Conservation (phyloP, 2,888 invertebrate genomes). For the Teleogryllus oceanicus region DNA sequence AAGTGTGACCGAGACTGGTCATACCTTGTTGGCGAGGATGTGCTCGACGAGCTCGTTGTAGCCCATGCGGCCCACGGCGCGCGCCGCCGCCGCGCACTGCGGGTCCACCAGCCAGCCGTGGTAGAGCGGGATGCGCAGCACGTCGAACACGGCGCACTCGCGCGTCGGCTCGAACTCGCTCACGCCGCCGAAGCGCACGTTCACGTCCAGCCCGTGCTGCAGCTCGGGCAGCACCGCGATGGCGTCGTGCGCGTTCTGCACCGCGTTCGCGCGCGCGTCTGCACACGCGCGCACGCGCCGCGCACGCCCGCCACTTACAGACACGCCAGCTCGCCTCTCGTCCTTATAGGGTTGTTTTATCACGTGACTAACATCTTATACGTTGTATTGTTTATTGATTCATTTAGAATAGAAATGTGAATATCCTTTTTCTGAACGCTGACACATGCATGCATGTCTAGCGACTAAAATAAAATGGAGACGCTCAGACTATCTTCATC, state of each 20-base stretch:
- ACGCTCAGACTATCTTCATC: too few relatives aligned
- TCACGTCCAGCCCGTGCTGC: conserved; percentile 18
- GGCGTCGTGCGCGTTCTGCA: not conserved
- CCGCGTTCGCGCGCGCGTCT: not conserved
- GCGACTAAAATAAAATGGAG: too few relatives aligned
- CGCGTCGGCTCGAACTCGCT: not conserved
- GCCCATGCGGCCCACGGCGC: not conserved
- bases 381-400: too few relatives aligned
- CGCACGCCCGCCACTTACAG: not conserved
- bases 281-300: not conserved
- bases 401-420: too few relatives aligned
- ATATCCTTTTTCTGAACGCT: too few relatives aligned
- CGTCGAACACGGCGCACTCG: conserved; percentile 7
- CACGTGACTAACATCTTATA: too few relatives aligned
- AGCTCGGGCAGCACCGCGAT: conserved; percentile 4
- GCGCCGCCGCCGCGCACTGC: not conserved
- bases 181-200: not conserved
- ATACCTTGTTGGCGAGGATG: not conserved
- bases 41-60: conserved; percentile 7
- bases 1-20: too few relatives aligned
- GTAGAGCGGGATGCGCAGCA: not conserved
- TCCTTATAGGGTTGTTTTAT: too few relatives aligned
- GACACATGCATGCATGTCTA: too few relatives aligned
- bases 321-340: not conserved
- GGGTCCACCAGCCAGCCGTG: conserved; percentile 6